These are phyloP conservation scores for Orchesella flavescens DNA, from an alignment of 2,888 invertebrate species.

Conservation along the genomic window DNA sequence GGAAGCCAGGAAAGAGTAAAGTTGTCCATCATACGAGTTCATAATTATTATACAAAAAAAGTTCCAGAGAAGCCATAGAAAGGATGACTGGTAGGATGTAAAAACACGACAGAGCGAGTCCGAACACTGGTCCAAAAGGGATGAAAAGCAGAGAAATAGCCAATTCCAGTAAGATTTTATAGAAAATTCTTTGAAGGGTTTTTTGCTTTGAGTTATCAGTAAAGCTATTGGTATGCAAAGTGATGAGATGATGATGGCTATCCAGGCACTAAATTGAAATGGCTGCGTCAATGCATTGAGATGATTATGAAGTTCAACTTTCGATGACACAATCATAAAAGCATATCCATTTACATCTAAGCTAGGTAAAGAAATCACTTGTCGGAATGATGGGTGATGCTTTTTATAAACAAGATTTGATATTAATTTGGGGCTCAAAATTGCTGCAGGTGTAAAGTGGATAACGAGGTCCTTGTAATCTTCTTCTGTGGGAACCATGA, in stretches of 20 bases:
- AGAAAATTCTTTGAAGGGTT: neutral
- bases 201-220: neutral
- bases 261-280: slow-evolving; percentile 22
- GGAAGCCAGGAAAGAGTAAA: slow-evolving; percentile 28
- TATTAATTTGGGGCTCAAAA: neutral
- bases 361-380: neutral
- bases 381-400: neutral
- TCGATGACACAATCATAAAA: neutral
- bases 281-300: slow-evolving; percentile 29
- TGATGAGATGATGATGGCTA: neutral
- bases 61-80: slow-evolving; percentile 35
- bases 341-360: neutral
- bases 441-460: neutral
- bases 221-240: neutral
- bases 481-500: neutral
- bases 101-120: slow-evolving; percentile 13
- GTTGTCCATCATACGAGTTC: slow-evolving; percentile 40
- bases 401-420: neutral
- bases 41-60: slow-evolving; percentile 24
- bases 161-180: slow-evolving; percentile 31
- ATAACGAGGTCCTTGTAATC: neutral
- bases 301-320: neutral
- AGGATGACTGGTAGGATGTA: neutral
- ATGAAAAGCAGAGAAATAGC: slow-evolving; percentile 25
- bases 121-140: slow-evolving; percentile 23